Evolutionary conservation across 2,113 vertebrate genomes (phyloP), one percentile per base, ranked within the genome.

Genomic region (Eulemur macaco): DNA sequence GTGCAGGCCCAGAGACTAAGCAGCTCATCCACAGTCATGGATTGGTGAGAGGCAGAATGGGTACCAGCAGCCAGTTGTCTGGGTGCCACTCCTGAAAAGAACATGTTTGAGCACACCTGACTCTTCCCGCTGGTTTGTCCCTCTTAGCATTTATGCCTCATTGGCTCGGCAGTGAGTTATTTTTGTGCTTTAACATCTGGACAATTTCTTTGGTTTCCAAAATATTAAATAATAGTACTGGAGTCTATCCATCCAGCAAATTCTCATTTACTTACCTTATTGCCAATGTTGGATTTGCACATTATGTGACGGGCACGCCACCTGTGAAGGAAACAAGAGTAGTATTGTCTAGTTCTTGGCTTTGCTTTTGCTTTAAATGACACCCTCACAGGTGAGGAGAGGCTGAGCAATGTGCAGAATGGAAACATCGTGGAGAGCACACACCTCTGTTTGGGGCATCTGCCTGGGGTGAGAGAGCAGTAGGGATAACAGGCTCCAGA

Each of bases 161-260:
- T 74, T 77, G 76, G 39, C 73, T 94, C 91, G 18, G 90, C 74
- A 76, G 45, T 76, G 56, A 86, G 73, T 92, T 89, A 68, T 97
- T 96, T 97, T 94, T 92, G 71, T 66, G n/a, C 85, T 92, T 80
- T 81, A 87, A 96, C 84, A 94, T 90, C 95, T 95, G 92, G 66
- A 87, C 18, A 10, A 80, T 96, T 94, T 92, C 87, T 85, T 90
- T 8, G 71, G 64, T 60, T 97, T 94, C 90, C 54, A 68, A 88
- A 97, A 90, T 86, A 66, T 50, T 50, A 58, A 84, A 54, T 76
- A 29, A 84, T 15, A 87, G 71, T 73, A 45, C 64, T 1, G 2
- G 45, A 89, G 52, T 81, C 64, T 87, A 20, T 50, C 85, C 52
- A 90, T 88, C 60, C 88, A 68, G 58, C 88, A 96, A 71, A 86